Conservation (phyloP, 2,888 invertebrate genomes). For the Watsonalla binaria region DNA sequence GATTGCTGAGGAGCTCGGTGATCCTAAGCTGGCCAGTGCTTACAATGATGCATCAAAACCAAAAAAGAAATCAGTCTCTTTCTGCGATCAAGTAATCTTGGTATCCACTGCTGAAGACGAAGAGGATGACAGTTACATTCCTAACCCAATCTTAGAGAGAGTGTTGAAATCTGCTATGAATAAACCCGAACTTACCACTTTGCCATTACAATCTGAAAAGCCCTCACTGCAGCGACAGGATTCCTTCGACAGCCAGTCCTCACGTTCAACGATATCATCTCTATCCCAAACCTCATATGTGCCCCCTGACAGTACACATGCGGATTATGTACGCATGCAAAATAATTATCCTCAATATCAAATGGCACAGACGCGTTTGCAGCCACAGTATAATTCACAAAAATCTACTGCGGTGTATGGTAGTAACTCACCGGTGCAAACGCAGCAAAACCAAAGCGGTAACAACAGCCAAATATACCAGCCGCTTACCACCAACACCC, state of each 20-base stretch:
- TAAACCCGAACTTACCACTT: slow-evolving; percentile 81
- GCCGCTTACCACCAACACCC: slow-evolving; percentile 45
- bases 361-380: slow-evolving; percentile 51
- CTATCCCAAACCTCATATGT: slow-evolving; percentile 63
- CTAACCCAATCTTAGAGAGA: slow-evolving; percentile 92
- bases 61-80: slow-evolving; percentile 96
- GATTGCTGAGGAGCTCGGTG: slow-evolving; percentile 58
- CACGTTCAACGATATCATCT: slow-evolving; percentile 71
- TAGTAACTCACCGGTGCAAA: slow-evolving; percentile 46
- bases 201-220: slow-evolving; percentile 70
- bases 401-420: slow-evolving; percentile 55
- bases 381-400: slow-evolving; percentile 56
- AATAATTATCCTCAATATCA: slow-evolving; percentile 61
- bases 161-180: slow-evolving; percentile 90
- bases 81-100: slow-evolving; percentile 95
- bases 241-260: slow-evolving; percentile 74
- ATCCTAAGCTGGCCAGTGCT: slow-evolving; percentile 51
- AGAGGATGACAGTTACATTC: slow-evolving; percentile 93
- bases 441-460: slow-evolving; percentile 32
- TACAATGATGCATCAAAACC: slow-evolving; percentile 79
- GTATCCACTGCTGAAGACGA: slow-evolving; percentile 96
- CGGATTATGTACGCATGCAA: slow-evolving; percentile 61
- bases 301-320: slow-evolving; percentile 49
- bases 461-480: slow-evolving; percentile 60
- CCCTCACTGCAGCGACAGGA: slow-evolving; percentile 69